Base-by-base conservation (phyloP, 2,113 vertebrate genomes). In the Miniopterus natalensis region DNA sequence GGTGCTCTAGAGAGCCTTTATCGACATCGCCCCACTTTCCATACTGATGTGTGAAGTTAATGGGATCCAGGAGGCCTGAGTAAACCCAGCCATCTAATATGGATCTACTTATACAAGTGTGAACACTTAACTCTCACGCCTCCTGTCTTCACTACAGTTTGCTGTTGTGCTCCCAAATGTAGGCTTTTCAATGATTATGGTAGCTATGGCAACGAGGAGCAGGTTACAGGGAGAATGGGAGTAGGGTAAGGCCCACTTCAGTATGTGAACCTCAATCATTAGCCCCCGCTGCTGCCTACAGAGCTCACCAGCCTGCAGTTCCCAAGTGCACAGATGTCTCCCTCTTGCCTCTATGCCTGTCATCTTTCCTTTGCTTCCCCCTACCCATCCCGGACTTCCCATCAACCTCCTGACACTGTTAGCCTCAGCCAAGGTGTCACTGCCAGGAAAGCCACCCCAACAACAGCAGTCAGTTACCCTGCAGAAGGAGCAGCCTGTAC, bases 91-190 rank as follows among this genome's bases (percentile, higher is more conserved):
- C 5, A 73, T 73, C 47, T 17, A 36, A 71, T 25, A 8, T 17
- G 21, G 20, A 78, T 2, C 40, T n/a, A 4, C n/a, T 21, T 14
- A 1, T 1, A 0, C 63, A 12, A 49, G 1, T 36, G 27, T 11
- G 63, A 63, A 15, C 77, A 21, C 27, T 40, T 59, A 15, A 8
- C n/a, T 13, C 25, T 5, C 42, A 0, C 5, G 23, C 59, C 27
- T n/a, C 68, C 29, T 68, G 55, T 63, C 68, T 79, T 71, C 40
- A 42, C 20, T n/a, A 0, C 2, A 21, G 1, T 36, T 49, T 45
- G 8, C 18, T 27, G 73, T 71, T 63, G 29, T 53, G 49, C 49
- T 66, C 53, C 29, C 47, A 88, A 84, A 63, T 84, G 66, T 10
- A 29, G 61, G 20, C 70, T n/a, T 66, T 36, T 40, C 14, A 3